Evolutionary conservation across 2,797 vertebrate species (phyloP), one percentile per base, ranked within the genome.

Genomic region (Acrossocheilus wenchowensis): DNA sequence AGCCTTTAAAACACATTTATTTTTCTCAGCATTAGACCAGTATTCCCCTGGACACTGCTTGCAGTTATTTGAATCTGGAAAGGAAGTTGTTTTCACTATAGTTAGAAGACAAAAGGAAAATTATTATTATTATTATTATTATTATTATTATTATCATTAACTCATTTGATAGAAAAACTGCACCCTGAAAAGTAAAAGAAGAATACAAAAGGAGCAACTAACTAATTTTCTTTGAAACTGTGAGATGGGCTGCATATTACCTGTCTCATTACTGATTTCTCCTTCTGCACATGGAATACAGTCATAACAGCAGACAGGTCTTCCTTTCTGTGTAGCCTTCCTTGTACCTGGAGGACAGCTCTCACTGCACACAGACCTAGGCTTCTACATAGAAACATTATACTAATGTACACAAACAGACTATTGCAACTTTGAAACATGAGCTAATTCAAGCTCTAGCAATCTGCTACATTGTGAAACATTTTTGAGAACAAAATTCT

Each of bases 21-120:
- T 91, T 93, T 92, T 93, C 79, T 92, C 90, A 77, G 89, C 88
- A 92, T 94, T 95, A 83, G 95, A 93, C 95, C 94, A 95, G 83
- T 90, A 95, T 78, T 95, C 93, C 54, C 90, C 92, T 71, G 94
- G 92, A 91, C 50, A 52, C 88, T 90, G 93, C 89, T 84, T 91
- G 89, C 95, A 95, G 91, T 92, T 92, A 92, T 90, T 91, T 90
- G 95, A 93, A 94, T 95, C 95, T 95, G 94, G 43, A 94, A 94
- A 89, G 84, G 82, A 93, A 92, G 90, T 89, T 8, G 57, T 2
- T 21, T 64, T 87, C 6, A 62, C 2, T 41, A n/a, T 39, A 54
- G 89, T 87, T 89, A 89, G 57, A 21, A 39, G 26, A 48, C 6
- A 74, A 74, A 50, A 50, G 3, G 43, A 10, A 11, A 26, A 23